Evolutionary conservation across 2,113 vertebrate genomes (phyloP), one percentile per base, ranked within the genome.

Genomic region (Corythaixoides concolor): DNA sequence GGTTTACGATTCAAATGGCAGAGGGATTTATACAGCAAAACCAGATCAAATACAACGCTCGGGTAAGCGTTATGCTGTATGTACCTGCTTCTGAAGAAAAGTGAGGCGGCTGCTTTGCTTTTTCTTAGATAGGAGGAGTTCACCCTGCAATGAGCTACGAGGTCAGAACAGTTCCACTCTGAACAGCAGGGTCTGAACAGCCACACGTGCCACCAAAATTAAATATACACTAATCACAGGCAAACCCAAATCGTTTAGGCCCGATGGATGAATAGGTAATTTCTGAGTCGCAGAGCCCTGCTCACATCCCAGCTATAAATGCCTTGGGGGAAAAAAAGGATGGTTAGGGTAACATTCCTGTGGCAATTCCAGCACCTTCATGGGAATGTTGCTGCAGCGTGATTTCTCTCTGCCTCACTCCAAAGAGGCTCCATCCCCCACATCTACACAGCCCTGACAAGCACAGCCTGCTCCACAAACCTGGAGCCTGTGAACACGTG

Each of bases 401-500:
- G 28, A 22, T 84, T 41, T 85, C 21, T 60, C 53, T 81, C 67
- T 88, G 63, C 55, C 60, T 88, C 62, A 28, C 55, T 74, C 33
- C 2, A 2, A 67, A 68, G 13, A 62, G 19, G 33, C 10, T 82
- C 60, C 8, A 6, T 91, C 16, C 49, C 53, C 55, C 8, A n/a
- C 12, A 62, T 39, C 78, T 76, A 33, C 69, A 33, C 23, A 82
- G 45, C 58, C 28, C 45, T 85, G 67, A 64, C 21, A 79, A 47
- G 72, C 50, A 91, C 62, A 88, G 67, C 62, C 69, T 89, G 92
- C 87, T 83, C 77, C 72, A 73, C 63, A 91, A 91, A 76, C 62
- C 50, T 27, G 74, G n/a, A 92, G 62, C 62, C 53, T 85, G 77
- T 19, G 74, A 79, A 59, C 3, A 5, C 41, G 28, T 1, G 0